Base-by-base conservation (phyloP, 2,888 invertebrate species). In the Drosophila prostipennis region DNA sequence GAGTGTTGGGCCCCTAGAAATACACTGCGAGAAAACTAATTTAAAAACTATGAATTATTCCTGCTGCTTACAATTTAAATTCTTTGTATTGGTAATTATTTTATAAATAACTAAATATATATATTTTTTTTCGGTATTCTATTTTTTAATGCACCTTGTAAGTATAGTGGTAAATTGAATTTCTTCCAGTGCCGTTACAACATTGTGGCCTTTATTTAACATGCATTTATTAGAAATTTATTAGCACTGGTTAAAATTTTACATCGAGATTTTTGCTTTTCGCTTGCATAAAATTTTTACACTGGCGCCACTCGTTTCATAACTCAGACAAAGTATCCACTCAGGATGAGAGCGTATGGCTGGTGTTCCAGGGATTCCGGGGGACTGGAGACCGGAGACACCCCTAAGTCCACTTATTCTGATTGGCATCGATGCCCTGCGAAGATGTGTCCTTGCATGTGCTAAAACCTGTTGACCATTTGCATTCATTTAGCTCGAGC, bases 401-500 rank as follows among this genome's bases (percentile, higher is more conserved):
- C 40, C 14, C 48, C 59, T 51, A 51, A 53, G 65, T 72, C 58
- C 73, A 84, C 85, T 84, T 84, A 87, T 72, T 75, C 74, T 85
- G 87, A 85, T 87, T 84, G 87, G 81, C 80, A 81, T 77, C 79
- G 72, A 60, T 40, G 64, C 23, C 46, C 63, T 43, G 45, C 3
- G 57, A 71, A 40, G 46, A 40, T 64, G 59, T 39, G 65, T 58
- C 72, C 54, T 72, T 72, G 71, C 55, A 63, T 61, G 26, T 56
- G 37, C 65, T 59, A 56, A 59, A 80, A 89, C 89, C 89, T 89
- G 84, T 88, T 90, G 90, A 88, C 90, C 90, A 89, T 90, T 90
- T 90, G 87, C 89, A 90, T 90, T 86, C 86, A 89, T 90, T 90
- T 86, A 72, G 80, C 57, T 74, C 42, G 46, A 46, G 23, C n/a